phyloP scores from a whole-genome alignment of 2,888 invertebrate genomes.

The Philhelius pedissequus region DNA sequence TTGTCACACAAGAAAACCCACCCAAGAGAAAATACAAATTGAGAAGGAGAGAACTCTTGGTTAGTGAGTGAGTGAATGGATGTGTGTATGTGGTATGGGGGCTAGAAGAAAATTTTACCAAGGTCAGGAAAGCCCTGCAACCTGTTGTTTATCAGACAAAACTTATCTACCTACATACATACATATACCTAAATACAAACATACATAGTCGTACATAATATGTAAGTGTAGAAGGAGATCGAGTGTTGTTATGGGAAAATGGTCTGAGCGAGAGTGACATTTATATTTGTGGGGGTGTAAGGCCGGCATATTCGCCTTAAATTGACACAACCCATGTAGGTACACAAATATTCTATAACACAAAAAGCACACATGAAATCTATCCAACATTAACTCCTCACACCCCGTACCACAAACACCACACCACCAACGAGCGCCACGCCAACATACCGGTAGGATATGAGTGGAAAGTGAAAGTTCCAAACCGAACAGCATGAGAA shows the following conservation, averaged over 20 bases:
- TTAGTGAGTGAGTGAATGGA: too few relatives aligned
- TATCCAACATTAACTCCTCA: background rate
- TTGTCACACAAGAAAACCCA: constrained; percentile 59
- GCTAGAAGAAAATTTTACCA: constrained; percentile 58
- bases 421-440: too few relatives aligned
- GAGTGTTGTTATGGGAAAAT: constrained; percentile 3
- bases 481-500: constrained; percentile 32
- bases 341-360: constrained; percentile 23
- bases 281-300: constrained; percentile 46
- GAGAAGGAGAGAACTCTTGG: constrained; percentile 2
- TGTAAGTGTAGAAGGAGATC: background rate
- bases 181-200: background rate
- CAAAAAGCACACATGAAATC: constrained; percentile 17
- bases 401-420: background rate
- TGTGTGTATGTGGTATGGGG: constrained; percentile 27
- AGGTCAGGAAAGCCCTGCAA: constrained; percentile 68
- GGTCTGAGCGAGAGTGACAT: constrained; percentile 35
- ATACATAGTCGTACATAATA: too few relatives aligned
- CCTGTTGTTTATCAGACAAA: constrained; percentile 61
- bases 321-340: constrained; percentile 49
- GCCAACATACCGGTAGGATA: constrained; percentile 9
- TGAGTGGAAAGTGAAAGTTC: constrained; percentile 59
- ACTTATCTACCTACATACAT: background rate
- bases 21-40: constrained; percentile 37
- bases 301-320: constrained; percentile 54